Evolutionary conservation across 2,113 vertebrate genomes (phyloP), one percentile per base, ranked within the genome.

Genomic region (Marmota flaviventris): DNA sequence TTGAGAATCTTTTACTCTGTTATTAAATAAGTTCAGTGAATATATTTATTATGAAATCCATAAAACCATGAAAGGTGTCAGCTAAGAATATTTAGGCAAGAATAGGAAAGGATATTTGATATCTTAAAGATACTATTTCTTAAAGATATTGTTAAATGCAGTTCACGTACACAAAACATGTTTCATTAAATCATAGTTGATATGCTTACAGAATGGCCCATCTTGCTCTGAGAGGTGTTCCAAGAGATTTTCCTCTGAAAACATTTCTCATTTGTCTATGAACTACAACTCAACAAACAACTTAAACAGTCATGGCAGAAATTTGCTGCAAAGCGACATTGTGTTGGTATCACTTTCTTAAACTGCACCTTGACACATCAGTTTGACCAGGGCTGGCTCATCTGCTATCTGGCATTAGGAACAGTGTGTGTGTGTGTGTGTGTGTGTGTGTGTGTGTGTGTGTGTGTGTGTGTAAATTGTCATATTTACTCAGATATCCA

Each of bases 191-290:
- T 2, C 14, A 63, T 85, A 67, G 27, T 56, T 89, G 16, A 32
- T 65, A 70, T 75, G 32, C 5, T 13, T 83, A 70, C 34, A 85
- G 34, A 81, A 76, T 27, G n/a, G 18, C 39, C 20, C 22, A 8
- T 86, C 32, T 92, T 93, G 20, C 14, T 95, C 34, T 39, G 27
- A 61, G 48, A 83, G 16, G 14, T 78, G 24, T 70, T 96, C n/a
- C 53, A 22, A 37, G 27, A 95, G 34, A 42, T 87, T 89, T 86
- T 91, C 14, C 34, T 79, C 72, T 84, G 48, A 70, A 96, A 94
- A 48, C 2, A 8, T 48, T 63, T 85, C 48, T 81, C 22, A 45
- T 79, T 89, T 97, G 17, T 77, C 20, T 89, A 53, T 93, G 20
- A 89, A 72, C 89, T 96, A 5, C 34, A 94, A 88, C 8, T 72